A percentile compares a stretch with the other conserved stretches of the same genome.
These are phyloP conservation scores for Rapana venosa DNA, from an alignment of 2,888 invertebrate genomes.

Conservation along the genomic window DNA sequence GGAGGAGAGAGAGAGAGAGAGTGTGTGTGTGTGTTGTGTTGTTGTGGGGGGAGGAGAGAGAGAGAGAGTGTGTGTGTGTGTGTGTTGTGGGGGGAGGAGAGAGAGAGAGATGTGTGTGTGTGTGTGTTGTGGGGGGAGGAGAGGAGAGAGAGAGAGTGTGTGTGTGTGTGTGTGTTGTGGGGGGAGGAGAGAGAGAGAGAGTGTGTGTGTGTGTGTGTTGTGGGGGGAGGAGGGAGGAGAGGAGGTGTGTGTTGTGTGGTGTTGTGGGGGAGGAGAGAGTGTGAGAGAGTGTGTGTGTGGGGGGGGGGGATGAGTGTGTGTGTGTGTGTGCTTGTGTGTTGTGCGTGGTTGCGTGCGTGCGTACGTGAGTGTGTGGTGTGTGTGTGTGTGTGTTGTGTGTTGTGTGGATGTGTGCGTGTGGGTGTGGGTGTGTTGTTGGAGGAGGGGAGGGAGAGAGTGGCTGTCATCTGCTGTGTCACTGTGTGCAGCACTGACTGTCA, in stretches of 20 bases:
- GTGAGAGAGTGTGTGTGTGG: neutral
- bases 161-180: neutral
- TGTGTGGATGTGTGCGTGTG: slow-evolving; percentile 15
- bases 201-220: no score
- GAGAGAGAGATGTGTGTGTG: no score
- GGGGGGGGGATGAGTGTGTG: slow-evolving; percentile 8
- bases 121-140: neutral
- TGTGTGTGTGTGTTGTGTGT: neutral
- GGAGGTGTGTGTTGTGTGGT: neutral
- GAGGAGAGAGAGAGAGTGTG: neutral
- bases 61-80: neutral
- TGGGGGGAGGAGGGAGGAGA: neutral
- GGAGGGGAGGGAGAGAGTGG: no score
- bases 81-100: slow-evolving; percentile 6
- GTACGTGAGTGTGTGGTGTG: neutral
- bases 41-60: neutral
- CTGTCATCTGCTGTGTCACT: neutral
- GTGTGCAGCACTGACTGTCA: slow-evolving; percentile 82
- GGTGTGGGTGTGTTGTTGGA: neutral
- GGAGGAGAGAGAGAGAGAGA: neutral
- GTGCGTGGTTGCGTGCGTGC: slow-evolving; percentile 23
- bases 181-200: neutral
- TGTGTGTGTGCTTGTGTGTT: slow-evolving; percentile 35
- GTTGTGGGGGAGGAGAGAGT: neutral
- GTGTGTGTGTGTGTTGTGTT: neutral